Percentiles rank a stretch among this genome's conserved stretches.
phyloP scores from a whole-genome alignment of 1,140 invertebrate species.

The Nasonia vitripennis region DNA sequence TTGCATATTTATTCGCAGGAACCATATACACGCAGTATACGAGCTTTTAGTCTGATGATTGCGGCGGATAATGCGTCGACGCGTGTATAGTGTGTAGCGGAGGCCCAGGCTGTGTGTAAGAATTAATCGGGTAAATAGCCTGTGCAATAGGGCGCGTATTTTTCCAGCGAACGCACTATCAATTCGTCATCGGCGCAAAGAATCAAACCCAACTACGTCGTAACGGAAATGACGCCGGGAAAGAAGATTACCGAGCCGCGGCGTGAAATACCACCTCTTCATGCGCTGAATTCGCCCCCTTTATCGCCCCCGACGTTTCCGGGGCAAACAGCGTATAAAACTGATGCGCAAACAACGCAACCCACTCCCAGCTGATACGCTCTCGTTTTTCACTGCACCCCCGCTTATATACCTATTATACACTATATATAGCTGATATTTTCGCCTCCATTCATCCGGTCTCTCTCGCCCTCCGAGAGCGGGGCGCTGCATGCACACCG shows the following conservation, averaged over 20 bases:
- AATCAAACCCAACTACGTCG: too few species aligned
- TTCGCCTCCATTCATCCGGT: neutral
- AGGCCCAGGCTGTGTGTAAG: neutral
- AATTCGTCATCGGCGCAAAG: too few species aligned
- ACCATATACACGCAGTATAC: neutral
- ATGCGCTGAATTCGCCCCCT: neutral
- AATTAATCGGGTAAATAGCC: constrained; percentile 21
- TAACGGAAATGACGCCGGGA: too few species aligned
- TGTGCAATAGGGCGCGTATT: too few species aligned
- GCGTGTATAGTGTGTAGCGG: too few species aligned
- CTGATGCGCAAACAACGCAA: too few species aligned
- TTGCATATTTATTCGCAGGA: constrained; percentile 10
- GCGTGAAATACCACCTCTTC: too few species aligned
- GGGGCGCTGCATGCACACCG: neutral
- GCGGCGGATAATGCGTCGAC: neutral
- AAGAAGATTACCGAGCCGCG: too few species aligned
- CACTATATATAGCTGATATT: neutral
- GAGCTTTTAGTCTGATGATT: constrained; percentile 20
- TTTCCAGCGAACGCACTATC: too few species aligned
- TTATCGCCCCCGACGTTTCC: neutral
- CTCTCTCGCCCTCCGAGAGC: neutral
- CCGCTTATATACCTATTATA: neutral
- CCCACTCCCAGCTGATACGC: too few species aligned
- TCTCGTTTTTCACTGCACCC: neutral
- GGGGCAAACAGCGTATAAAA: too few species aligned